These are phyloP conservation scores for Parazoanthus darwini DNA, from an alignment of 92 coral and sea anemone genomes.

Conservation along the genomic window DNA sequence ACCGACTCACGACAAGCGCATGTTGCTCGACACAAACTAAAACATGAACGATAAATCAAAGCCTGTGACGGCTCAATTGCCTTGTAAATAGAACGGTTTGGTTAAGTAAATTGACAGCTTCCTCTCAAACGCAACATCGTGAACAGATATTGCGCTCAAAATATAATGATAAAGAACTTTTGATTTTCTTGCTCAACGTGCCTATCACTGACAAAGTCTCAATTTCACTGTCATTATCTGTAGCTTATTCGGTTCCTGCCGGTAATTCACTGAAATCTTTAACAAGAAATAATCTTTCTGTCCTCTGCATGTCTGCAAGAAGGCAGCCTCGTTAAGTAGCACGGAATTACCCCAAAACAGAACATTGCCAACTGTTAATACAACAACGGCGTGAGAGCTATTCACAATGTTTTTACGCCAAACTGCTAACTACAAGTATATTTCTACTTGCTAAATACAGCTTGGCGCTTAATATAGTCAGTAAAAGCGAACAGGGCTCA, in stretches of 20 bases:
- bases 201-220: not conserved
- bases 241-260: not conserved
- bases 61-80: conserved; percentile 23
- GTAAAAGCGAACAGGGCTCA: not conserved
- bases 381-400: not conserved
- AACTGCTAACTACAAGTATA: not conserved
- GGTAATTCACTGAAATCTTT: not conserved
- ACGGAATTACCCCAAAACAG: not conserved
- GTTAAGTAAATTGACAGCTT: conserved; percentile 28
- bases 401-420: not conserved
- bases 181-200: not conserved
- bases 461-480: not conserved
- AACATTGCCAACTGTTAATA: not conserved
- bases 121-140: conserved; percentile 11
- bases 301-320: not conserved
- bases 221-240: not conserved
- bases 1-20: not conserved
- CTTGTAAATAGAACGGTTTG: conserved; percentile 26
- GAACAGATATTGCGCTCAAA: conserved; percentile 20
- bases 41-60: conserved; percentile 27
- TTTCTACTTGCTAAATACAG: not conserved
- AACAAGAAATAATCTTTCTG: not conserved
- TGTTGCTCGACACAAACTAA: not conserved
- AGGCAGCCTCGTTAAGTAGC: not conserved
- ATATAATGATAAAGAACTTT: not conserved